These are phyloP conservation scores for Solenopsis fugax DNA, from an alignment of 1,140 invertebrate genomes.

Conservation along the genomic window DNA sequence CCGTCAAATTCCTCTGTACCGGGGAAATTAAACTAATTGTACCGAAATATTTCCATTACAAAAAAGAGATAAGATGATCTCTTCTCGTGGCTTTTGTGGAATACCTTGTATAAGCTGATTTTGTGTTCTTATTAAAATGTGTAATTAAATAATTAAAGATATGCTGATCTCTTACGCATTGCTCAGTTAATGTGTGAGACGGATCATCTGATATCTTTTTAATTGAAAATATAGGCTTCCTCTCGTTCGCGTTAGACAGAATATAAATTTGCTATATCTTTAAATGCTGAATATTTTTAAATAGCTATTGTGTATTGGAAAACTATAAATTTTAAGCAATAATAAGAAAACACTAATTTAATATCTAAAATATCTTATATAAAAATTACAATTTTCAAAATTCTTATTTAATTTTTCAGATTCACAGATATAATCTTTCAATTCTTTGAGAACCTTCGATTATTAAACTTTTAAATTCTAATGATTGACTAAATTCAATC, in stretches of 20 bases:
- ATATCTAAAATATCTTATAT: background rate
- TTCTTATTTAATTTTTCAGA: background rate
- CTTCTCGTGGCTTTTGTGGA: conserved; percentile 73
- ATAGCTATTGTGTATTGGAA: background rate
- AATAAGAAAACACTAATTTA: too few relatives aligned
- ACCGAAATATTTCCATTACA: conserved; percentile 72
- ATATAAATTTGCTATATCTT: conserved; percentile 21
- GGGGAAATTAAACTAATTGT: conserved; percentile 55
- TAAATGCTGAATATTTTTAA: background rate
- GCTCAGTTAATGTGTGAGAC: conserved; percentile 47
- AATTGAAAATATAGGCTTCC: conserved; percentile 9
- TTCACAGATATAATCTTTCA: background rate
- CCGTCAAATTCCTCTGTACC: conserved; percentile 8
- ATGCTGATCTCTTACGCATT: conserved; percentile 44
- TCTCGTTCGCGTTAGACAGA: conserved; percentile 17
- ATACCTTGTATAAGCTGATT: conserved; percentile 72
- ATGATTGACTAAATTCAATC: background rate
- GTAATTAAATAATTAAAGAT: conserved; percentile 64
- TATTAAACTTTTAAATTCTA: background rate
- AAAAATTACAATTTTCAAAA: background rate
- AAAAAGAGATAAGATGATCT: conserved; percentile 75
- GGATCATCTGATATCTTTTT: background rate
- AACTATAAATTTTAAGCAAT: too few relatives aligned
- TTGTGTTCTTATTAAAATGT: conserved; percentile 76
- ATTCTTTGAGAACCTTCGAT: background rate